Base-by-base conservation (phyloP, 2,797 vertebrate species). In the Tolypeutes matacus region DNA sequence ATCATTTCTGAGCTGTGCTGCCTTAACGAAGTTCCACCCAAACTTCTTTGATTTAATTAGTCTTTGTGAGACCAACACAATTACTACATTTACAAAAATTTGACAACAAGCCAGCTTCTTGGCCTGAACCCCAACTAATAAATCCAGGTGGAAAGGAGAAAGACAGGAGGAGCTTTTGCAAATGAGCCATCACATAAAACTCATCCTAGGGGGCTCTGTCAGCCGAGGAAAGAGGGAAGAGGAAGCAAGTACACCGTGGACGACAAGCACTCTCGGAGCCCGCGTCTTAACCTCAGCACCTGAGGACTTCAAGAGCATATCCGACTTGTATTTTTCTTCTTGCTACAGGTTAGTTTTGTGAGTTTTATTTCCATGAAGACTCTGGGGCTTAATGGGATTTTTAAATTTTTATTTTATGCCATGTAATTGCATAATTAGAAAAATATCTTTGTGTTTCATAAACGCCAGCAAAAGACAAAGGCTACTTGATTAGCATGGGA, bases 331-430 rank as follows among this genome's bases (percentile, higher is more conserved):
- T 72, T 83, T 75, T 89, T n/a, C 82, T 80, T 87, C 46, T 51
- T 72, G 27, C 49, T n/a, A 46, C 83, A 84, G 88, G 92, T 95
- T 77, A 84, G 92, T 91, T 86, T 62, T 62, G 58, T 67, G 62
- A 77, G 7, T 21, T 83, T 86, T 58, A 49, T 31, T 49, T 91
- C 56, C 77, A 49, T 3, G 11, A 77, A 93, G 56, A 84, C 14
- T 13, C 12, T n/a, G 36, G 31, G 60, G 15, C 31, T 53, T 86
- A 12, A 73, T 8, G 0, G 42, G 14, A 73, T 36, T 88, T 65
- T 4, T 1, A 64, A 46, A 2, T 12, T 94, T 94, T 82, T 64
- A 69, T 82, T 72, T 91, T 81, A 60, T 94, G 70, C 13, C 17
- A 42, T 62, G 10, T 60, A 25, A 53, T 17, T 88, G 7, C 36